Evolutionary conservation across 2,888 invertebrate genomes (phyloP).

Genomic region (Arctia plantaginis): DNA sequence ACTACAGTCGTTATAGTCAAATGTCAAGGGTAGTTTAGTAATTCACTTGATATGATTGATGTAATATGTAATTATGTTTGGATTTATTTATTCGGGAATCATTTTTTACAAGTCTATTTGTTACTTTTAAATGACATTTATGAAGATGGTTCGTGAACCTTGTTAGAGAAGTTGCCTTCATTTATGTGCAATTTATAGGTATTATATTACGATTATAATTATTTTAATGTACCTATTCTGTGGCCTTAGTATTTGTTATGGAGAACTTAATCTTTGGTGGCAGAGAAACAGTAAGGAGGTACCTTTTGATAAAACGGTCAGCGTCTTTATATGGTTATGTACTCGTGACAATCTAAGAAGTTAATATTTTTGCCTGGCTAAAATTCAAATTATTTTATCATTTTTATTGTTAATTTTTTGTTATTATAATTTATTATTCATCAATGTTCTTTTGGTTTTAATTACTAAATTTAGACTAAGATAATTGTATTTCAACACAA

Average conservation of each 20-base stretch:
- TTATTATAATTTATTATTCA: too few species aligned
- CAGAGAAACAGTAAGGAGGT: background rate
- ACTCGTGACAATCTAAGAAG: too few species aligned
- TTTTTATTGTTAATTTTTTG: too few species aligned
- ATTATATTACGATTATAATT: background rate
- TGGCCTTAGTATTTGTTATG: background rate
- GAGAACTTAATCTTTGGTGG: background rate
- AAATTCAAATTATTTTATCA: too few species aligned
- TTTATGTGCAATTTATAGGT: constrained; percentile 5
- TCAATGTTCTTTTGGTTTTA: too few species aligned
- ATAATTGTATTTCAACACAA: too few species aligned
- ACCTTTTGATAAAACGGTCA: background rate
- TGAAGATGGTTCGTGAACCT: background rate
- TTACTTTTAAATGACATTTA: constrained; percentile 10
- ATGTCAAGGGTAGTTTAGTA: constrained; percentile 27
- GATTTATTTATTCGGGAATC: constrained; percentile 21
- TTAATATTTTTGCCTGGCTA: too few species aligned
- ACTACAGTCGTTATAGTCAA: constrained; percentile 19
- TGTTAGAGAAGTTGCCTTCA: constrained; percentile 5
- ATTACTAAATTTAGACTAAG: too few species aligned
- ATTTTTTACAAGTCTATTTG: constrained; percentile 16
- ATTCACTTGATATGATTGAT: constrained; percentile 20
- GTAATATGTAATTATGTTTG: constrained; percentile 20
- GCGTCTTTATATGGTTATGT: background rate
- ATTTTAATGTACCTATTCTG: background rate